phyloP scores from a whole-genome alignment of 2,888 invertebrate species.

The Rhagium mordax region DNA sequence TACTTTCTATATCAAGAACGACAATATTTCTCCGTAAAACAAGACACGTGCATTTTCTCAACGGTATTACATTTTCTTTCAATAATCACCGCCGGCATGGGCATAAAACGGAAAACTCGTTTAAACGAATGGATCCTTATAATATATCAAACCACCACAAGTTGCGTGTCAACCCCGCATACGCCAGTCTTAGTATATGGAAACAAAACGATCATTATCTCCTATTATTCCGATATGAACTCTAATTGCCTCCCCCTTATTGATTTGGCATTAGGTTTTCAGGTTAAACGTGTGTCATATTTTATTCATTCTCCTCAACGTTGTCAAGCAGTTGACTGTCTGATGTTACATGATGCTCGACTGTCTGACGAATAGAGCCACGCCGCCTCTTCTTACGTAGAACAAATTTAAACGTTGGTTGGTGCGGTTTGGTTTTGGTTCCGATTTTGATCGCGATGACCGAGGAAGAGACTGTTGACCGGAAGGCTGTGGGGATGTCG shows the following conservation, averaged over 20 bases:
- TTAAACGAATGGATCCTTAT: not conserved
- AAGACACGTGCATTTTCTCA: not conserved
- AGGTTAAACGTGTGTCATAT: slow-evolving; percentile 34
- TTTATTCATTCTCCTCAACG: slow-evolving; percentile 32
- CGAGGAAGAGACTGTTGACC: slow-evolving; percentile 36
- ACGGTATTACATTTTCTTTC: not conserved
- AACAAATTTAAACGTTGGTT: not conserved
- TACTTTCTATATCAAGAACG: not conserved
- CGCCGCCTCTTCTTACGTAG: not conserved
- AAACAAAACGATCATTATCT: not conserved
- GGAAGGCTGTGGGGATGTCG: slow-evolving; percentile 39
- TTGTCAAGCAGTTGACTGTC: slow-evolving; percentile 11
- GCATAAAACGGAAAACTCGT: not conserved
- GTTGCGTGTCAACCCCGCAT: not conserved
- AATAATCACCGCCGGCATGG: not conserved
- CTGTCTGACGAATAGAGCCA: not conserved
- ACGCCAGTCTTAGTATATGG: not conserved
- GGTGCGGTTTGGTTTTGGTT: not conserved
- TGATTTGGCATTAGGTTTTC: slow-evolving; percentile 32
- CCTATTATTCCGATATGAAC: not conserved
- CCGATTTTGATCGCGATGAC: not conserved
- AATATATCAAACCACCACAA: not conserved
- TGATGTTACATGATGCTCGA: not conserved
- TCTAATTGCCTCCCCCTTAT: slow-evolving; percentile 19
- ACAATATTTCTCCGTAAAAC: not conserved